Conservation (phyloP, 1,140 invertebrate species). For the Drosophila nasuta region DNA sequence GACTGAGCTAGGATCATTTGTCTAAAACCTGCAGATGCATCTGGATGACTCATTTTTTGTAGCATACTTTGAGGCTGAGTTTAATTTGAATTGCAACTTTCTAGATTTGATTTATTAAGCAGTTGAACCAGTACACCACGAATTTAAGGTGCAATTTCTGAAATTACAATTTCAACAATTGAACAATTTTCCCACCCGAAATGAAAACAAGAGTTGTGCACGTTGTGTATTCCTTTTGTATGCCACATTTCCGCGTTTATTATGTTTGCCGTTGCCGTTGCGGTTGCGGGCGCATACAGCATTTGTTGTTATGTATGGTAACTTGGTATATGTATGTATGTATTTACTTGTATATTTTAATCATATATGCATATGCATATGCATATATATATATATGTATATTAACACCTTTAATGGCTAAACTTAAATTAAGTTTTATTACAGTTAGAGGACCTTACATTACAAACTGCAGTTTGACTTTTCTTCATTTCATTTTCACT, state of each 20-base stretch:
- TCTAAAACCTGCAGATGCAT: too few relatives aligned
- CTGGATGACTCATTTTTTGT: too few relatives aligned
- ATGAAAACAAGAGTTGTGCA: not conserved
- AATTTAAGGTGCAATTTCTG: too few relatives aligned
- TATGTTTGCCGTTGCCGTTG: conserved; percentile 11
- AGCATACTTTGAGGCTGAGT: too few relatives aligned
- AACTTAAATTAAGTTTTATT: conserved; percentile 62
- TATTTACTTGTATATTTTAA: conserved; percentile 7
- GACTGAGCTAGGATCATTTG: too few relatives aligned
- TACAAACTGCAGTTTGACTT: conserved; percentile 62
- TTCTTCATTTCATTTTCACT: conserved; percentile 32
- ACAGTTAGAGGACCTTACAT: conserved; percentile 58
- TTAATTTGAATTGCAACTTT: too few relatives aligned
- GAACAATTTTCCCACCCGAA: not conserved
- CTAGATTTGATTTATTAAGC: too few relatives aligned
- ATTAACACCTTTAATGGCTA: conserved; percentile 60
- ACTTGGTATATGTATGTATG: not conserved
- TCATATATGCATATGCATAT: conserved; percentile 11
- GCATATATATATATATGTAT: conserved; percentile 16
- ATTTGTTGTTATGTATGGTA: not conserved
- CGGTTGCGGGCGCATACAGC: not conserved
- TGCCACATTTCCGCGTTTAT: conserved; percentile 41
- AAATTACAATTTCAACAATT: too few relatives aligned
- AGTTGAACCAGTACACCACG: too few relatives aligned
- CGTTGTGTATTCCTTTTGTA: conserved; percentile 22